These are phyloP conservation scores for Prorops nasuta DNA, from an alignment of 1,140 invertebrate genomes.

Conservation along the genomic window DNA sequence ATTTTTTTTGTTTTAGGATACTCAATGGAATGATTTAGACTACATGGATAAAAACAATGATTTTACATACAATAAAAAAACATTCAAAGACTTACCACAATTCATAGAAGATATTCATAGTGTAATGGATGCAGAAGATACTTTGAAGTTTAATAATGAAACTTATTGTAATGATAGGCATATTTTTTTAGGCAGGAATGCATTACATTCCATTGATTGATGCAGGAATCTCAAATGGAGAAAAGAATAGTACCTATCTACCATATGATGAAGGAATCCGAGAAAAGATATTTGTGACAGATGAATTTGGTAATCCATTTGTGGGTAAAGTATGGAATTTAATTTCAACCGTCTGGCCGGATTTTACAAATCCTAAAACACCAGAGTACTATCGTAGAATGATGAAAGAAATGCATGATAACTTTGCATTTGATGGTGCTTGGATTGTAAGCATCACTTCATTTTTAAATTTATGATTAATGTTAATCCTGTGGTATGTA, in stretches of 20 bases:
- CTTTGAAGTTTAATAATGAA: slow-evolving; percentile 8
- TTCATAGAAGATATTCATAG: slow-evolving; percentile 74
- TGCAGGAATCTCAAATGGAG: slow-evolving; percentile 69
- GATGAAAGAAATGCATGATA: slow-evolving; percentile 66
- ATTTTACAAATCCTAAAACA: slow-evolving; percentile 79
- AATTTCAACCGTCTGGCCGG: slow-evolving; percentile 75
- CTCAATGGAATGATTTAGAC: slow-evolving; percentile 89
- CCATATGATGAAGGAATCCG: slow-evolving; percentile 75
- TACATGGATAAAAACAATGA: slow-evolving; percentile 87
- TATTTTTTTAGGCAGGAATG: slow-evolving; percentile 63
- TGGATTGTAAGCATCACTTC: slow-evolving; percentile 69
- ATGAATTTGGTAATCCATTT: slow-evolving; percentile 62
- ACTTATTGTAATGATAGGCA: slow-evolving; percentile 13
- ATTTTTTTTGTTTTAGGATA: slow-evolving; percentile 56
- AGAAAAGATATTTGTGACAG: slow-evolving; percentile 72
- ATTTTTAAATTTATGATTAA: slow-evolving; percentile 1
- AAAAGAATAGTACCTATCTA: slow-evolving; percentile 64
- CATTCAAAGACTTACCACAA: slow-evolving; percentile 68
- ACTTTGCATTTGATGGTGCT: slow-evolving; percentile 73
- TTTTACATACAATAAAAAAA: slow-evolving; percentile 74
- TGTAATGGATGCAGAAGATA: slow-evolving; percentile 16
- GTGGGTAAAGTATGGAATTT: slow-evolving; percentile 81
- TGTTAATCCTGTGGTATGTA: slow-evolving; percentile 11
- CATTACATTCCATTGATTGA: slow-evolving; percentile 76
- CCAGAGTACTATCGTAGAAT: slow-evolving; percentile 74